Evolutionary conservation across 2,797 vertebrate species (phyloP), one percentile per base, ranked within the genome.

Genomic region (Momotus momota): DNA sequence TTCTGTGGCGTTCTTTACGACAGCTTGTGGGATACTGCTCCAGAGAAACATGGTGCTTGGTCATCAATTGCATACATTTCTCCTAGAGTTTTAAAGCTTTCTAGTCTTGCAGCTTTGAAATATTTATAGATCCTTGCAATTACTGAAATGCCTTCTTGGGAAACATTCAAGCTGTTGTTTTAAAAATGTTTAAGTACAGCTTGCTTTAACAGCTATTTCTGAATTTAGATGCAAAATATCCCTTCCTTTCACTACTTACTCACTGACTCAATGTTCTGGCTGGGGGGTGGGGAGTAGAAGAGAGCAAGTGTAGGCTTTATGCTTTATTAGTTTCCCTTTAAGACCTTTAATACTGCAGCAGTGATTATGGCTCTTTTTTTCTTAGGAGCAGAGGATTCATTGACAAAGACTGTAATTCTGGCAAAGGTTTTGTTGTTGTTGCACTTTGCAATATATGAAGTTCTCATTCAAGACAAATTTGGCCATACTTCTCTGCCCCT

Each of bases 401-500:
- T 91, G 93, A 81, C 46, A 74, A 89, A 71, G 69, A 94, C 74
- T 82, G 75, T 79, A 83, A 96, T 85, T 73, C 81, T 78, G 86
- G 11, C 66, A 94, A 95, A 46, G 48, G 33, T 48, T 57, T 93
- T 93, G 62, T 22, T 48, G 20, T 4, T 62, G 5, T 33, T 84
- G 31, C 38, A 86, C 93, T 97, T 95, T 90, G 43, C 35, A 61
- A 49, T 48, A n/a, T 49, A 77, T 90, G 79, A 96, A 96, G 29
- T 21, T 92, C 72, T 94, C 33, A 58, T 75, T 27, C 45, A 49
- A 95, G 67, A 67, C 29, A 91, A 94, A 60, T 95, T 33, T 75
- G 72, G n/a, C 48, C 93, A 21, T 88, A 26, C 9, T 73, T 93
- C 93, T 88, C 86, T 96, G 48, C 43, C 52, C 33, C 38, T 81